Evolutionary conservation across 2,888 invertebrate species (phyloP).

Genomic region (Drosophila barbarae): DNA sequence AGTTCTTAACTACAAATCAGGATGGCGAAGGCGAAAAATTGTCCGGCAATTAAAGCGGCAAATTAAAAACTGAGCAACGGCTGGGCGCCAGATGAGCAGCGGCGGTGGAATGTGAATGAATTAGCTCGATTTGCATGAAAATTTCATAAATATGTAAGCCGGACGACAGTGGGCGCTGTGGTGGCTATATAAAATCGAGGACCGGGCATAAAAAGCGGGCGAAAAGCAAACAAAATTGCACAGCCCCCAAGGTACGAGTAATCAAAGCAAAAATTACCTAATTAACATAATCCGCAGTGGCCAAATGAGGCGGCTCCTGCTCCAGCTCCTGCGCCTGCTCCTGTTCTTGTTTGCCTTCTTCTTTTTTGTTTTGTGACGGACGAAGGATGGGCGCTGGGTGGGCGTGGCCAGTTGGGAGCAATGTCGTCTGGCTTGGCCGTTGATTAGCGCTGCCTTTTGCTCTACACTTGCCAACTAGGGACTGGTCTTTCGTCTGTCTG

Average conservation of each 20-base stretch:
- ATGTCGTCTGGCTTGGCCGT: slow-evolving; percentile 49
- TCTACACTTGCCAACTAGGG: slow-evolving; percentile 13
- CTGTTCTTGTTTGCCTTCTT: slow-evolving; percentile 2
- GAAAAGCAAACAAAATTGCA: slow-evolving; percentile 44
- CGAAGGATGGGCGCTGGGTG: slow-evolving; percentile 7
- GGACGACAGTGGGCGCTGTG: slow-evolving; percentile 33
- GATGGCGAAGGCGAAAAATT: slow-evolving; percentile 43
- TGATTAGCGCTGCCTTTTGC: slow-evolving; percentile 60
- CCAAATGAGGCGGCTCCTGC: slow-evolving; percentile 67
- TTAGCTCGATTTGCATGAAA: slow-evolving; percentile 70
- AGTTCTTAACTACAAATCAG: slow-evolving; percentile 46
- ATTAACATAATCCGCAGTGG: slow-evolving; percentile 76
- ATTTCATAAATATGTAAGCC: slow-evolving; percentile 73
- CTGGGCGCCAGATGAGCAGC: slow-evolving; percentile 15
- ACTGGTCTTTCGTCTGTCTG: slow-evolving; percentile 27
- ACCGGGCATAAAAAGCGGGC: slow-evolving; percentile 11
- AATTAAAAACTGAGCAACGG: slow-evolving; percentile 39
- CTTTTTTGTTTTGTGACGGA: neutral
- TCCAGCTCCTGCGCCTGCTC: slow-evolving; percentile 29
- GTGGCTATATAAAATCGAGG: slow-evolving; percentile 9
- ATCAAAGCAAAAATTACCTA: slow-evolving; percentile 76
- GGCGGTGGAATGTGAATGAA: slow-evolving; percentile 63
- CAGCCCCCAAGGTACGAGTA: slow-evolving; percentile 60
- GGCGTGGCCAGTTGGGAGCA: slow-evolving; percentile 32
- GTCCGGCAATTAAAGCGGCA: slow-evolving; percentile 62